Base-by-base conservation (phyloP, 2,113 vertebrate species). In the Tichodroma muraria region DNA sequence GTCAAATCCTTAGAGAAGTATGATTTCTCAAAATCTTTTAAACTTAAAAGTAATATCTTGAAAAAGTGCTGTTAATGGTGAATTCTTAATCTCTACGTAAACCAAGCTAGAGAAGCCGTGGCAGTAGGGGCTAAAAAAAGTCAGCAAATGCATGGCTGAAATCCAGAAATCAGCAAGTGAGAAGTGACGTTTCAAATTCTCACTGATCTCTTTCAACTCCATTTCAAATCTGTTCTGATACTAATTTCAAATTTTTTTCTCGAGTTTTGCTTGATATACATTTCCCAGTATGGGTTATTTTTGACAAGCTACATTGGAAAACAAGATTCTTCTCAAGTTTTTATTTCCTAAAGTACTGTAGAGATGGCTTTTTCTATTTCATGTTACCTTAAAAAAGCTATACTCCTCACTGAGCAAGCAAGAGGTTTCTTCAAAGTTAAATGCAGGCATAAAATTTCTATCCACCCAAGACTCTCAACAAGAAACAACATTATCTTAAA, bases 41-140 rank as follows among this genome's bases (percentile, higher is more conserved):
- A 96, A 95, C 54, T 91, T 91, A 69, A 38, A 94, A 95, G 50
- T 90, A 88, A 27, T 86, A 30, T 54, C 31, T 72, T 86, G 30
- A 33, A 85, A 71, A 94, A 70, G 14, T 38, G 64, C 53, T 53
- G 50, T 86, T 89, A 50, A 28, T 60, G 40, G 45, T 49, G 84
- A 93, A 93, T 93, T 95, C 40, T 68, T 95, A 90, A 95, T 96
- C 15, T 7, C 84, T 90, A 66, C 95, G 85, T 96, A 97, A 97
- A 96, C 72, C 25, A 93, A 85, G 52, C 79, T 91, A 80, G 89
- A 70, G 73, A 91, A 69, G 37, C 56, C 30, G 6, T 93, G 72
- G 25, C 54, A 91, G 54, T 76, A 95, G 53, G 53, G 64, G n/a
- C 60, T 88, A 28, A 80, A 96, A 94, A 87, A 92, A 53, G 84